Evolutionary conservation across 2,797 vertebrate genomes (phyloP).

Genomic region (Gila robusta): DNA sequence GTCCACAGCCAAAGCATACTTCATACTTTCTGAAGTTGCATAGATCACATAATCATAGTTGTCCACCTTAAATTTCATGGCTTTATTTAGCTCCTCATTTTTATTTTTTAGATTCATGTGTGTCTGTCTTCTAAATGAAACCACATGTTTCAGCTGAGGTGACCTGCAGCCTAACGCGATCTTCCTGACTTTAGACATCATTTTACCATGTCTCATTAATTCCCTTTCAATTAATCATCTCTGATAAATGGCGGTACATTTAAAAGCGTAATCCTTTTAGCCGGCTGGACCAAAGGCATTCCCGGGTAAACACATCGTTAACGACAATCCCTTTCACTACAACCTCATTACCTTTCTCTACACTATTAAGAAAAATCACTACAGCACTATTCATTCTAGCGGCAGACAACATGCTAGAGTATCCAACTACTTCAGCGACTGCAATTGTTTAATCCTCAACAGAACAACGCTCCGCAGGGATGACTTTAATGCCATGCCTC

Average conservation of each 20-base stretch:
- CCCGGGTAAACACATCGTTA: neutral
- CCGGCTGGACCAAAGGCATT: neutral
- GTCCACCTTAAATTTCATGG: no score
- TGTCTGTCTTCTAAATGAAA: neutral
- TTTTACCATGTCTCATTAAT: neutral
- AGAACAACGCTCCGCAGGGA: neutral
- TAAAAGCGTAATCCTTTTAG: neutral
- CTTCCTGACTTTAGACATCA: neutral
- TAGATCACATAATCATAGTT: neutral
- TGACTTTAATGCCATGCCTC: neutral
- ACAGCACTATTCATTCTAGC: neutral
- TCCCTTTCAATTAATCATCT: neutral
- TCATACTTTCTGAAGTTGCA: neutral
- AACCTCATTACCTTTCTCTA: neutral
- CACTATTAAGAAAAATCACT: neutral
- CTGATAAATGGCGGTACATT: conserved; percentile 12
- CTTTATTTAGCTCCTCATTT: neutral
- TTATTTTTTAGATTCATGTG: conserved; percentile 17
- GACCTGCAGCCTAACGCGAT: neutral
- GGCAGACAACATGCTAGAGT: neutral
- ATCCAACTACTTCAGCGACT: neutral
- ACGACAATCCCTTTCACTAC: neutral
- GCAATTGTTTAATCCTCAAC: neutral
- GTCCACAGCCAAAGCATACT: conserved; percentile 7
- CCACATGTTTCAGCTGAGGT: neutral